Conservation (phyloP, 2,113 vertebrate genomes). For the Gasterosteus nipponicus region DNA sequence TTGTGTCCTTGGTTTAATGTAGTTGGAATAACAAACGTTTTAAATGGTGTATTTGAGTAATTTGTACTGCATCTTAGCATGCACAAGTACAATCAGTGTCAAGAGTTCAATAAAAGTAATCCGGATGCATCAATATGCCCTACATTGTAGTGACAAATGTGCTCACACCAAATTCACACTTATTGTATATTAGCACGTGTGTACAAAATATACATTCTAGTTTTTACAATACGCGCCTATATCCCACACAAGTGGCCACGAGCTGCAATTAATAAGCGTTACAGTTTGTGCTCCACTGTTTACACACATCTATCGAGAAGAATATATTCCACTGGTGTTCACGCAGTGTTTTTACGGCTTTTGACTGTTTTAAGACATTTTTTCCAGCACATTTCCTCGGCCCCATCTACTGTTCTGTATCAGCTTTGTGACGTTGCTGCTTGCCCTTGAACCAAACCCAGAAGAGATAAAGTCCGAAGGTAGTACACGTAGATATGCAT, state of each 20-base stretch:
- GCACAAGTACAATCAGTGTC: conserved; percentile 17
- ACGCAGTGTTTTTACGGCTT: conserved; percentile 4
- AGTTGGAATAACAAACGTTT: conserved; percentile 20
- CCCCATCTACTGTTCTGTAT: conserved; percentile 17
- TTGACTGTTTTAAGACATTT: neutral
- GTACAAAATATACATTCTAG: conserved; percentile 50
- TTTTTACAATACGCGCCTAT: conserved; percentile 45
- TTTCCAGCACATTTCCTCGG: neutral
- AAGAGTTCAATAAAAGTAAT: conserved; percentile 4
- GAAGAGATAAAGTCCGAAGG: conserved; percentile 35
- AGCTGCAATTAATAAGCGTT: conserved; percentile 44
- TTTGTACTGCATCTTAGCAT: conserved; percentile 12
- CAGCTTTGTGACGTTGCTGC: neutral
- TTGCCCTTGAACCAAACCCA: conserved; percentile 2
- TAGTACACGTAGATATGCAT: conserved; percentile 19
- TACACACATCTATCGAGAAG: conserved; percentile 22
- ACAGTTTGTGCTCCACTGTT: conserved; percentile 65
- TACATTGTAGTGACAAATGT: neutral
- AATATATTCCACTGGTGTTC: conserved; percentile 27
- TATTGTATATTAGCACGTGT: conserved; percentile 10
- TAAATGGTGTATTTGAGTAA: neutral
- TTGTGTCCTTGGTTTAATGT: conserved; percentile 25
- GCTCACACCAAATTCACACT: conserved; percentile 37
- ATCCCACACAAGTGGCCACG: conserved; percentile 31
- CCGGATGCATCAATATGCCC: no score